Conservation (phyloP, 2,888 invertebrate species). For the Seira musarum region DNA sequence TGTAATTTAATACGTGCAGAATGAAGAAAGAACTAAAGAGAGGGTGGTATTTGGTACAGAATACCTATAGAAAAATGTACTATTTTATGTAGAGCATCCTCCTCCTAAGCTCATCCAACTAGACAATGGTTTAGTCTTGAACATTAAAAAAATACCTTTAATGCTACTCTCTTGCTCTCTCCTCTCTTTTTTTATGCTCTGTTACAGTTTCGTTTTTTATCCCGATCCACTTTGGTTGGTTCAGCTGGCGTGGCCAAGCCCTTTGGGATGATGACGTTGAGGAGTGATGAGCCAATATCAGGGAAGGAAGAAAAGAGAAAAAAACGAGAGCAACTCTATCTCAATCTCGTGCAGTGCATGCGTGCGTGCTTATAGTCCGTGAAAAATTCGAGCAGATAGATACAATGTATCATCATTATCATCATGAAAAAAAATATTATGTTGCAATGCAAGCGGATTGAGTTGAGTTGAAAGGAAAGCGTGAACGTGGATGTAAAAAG, state of each 20-base stretch:
- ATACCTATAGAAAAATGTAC: conserved; percentile 13
- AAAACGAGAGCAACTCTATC: conserved; percentile 50
- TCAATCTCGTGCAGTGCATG: conserved; percentile 12
- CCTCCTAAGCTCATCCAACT: not conserved
- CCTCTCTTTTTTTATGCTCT: too few relatives aligned
- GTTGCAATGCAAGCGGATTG: conserved; percentile 5
- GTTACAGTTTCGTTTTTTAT: conserved; percentile 56
- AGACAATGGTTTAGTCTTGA: conserved; percentile 32
- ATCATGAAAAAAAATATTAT: not conserved
- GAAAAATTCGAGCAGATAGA: conserved; percentile 58
- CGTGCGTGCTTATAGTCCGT: conserved; percentile 46
- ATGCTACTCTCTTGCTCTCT: conserved; percentile 1
- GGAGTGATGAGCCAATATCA: conserved; percentile 57
- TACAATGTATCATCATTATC: conserved; percentile 44
- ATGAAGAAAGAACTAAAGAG: not conserved
- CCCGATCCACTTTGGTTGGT: conserved; percentile 56
- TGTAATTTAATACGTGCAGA: conserved; percentile 7
- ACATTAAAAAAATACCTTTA: conserved; percentile 13
- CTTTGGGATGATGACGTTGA: conserved; percentile 57
- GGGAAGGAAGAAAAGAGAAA: conserved; percentile 42
- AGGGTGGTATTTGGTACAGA: not conserved
- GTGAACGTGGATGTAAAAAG: not conserved
- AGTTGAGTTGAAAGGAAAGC: too few relatives aligned
- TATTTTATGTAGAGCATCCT: conserved; percentile 57
- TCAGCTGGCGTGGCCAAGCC: conserved; percentile 54